Conservation (phyloP, 2,888 invertebrate species). For the Endomychus coccineus region DNA sequence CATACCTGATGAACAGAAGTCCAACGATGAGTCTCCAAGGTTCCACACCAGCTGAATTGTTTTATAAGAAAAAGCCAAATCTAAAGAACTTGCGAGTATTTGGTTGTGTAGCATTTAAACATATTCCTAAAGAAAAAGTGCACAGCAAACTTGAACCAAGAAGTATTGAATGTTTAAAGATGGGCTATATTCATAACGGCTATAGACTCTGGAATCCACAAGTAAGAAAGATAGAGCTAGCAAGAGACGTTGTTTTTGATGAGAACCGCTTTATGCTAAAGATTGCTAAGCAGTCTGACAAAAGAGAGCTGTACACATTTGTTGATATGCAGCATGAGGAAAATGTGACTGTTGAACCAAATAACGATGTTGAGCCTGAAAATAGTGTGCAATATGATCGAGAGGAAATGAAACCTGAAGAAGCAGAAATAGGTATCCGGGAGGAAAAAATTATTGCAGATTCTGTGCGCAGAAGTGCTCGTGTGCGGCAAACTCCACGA, state of each 20-base stretch:
- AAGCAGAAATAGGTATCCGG: too few relatives aligned
- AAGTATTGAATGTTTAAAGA: constrained; percentile 9
- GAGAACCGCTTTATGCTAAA: too few relatives aligned
- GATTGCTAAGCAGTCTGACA: too few relatives aligned
- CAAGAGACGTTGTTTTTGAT: constrained; percentile 23
- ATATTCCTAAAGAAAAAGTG: constrained; percentile 8
- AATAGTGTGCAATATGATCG: too few relatives aligned
- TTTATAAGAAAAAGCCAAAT: constrained; percentile 31
- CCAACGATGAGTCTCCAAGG: constrained; percentile 29
- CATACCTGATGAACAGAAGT: constrained; percentile 33
- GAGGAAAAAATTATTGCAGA: too few relatives aligned
- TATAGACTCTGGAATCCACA: constrained; percentile 22
- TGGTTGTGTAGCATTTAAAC: constrained; percentile 21
- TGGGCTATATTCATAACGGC: constrained; percentile 18
- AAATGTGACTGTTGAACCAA: too few relatives aligned
- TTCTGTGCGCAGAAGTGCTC: too few relatives aligned
- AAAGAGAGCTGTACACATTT: too few relatives aligned
- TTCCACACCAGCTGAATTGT: constrained; percentile 35
- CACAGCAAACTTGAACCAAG: constrained; percentile 14
- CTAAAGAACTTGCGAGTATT: constrained; percentile 31
- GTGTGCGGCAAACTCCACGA: too few relatives aligned
- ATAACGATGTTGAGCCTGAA: too few relatives aligned
- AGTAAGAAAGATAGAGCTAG: constrained; percentile 16
- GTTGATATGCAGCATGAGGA: too few relatives aligned
- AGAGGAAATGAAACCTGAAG: too few relatives aligned